Percentiles rank a stretch among this genome's conserved stretches.
phyloP scores from a whole-genome alignment of 2,888 invertebrate species.

The Pollenia angustigena region DNA sequence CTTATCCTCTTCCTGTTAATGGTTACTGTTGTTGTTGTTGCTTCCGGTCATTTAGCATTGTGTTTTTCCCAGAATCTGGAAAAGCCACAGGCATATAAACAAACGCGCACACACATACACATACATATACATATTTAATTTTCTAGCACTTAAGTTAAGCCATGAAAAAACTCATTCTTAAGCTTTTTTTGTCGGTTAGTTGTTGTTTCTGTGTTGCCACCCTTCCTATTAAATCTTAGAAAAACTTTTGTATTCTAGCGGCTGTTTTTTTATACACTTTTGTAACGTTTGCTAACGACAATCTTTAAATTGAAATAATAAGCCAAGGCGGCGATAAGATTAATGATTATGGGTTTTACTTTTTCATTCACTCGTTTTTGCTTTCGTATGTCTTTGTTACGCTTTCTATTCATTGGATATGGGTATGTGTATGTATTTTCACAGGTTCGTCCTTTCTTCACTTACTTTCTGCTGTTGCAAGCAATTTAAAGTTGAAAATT shows the following conservation, averaged over 20 bases:
- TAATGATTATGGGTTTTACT: slow-evolving; percentile 83
- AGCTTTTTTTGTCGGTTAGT: slow-evolving; percentile 19
- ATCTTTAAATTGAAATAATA: slow-evolving; percentile 82
- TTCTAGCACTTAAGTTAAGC: slow-evolving; percentile 55
- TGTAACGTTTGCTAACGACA: slow-evolving; percentile 69
- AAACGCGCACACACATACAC: slow-evolving; percentile 49
- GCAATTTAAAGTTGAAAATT: slow-evolving; percentile 43
- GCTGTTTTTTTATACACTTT: slow-evolving; percentile 38
- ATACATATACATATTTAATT: slow-evolving; percentile 53
- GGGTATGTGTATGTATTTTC: neutral
- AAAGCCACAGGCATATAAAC: slow-evolving; percentile 60
- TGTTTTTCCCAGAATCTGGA: slow-evolving; percentile 60
- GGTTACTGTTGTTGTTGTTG: slow-evolving; percentile 73
- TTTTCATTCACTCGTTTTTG: slow-evolving; percentile 43
- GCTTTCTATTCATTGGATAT: slow-evolving; percentile 1
- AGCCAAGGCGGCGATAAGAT: slow-evolving; percentile 84
- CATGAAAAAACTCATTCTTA: neutral
- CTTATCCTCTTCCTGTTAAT: slow-evolving; percentile 58
- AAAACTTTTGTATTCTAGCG: slow-evolving; percentile 37
- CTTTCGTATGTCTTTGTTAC: slow-evolving; percentile 32
- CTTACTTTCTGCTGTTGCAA: slow-evolving; percentile 34
- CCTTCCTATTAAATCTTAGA: slow-evolving; percentile 41
- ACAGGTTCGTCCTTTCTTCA: neutral
- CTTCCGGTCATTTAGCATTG: slow-evolving; percentile 82
- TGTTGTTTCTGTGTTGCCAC: slow-evolving; percentile 17